These are phyloP conservation scores for Medauroidea extradentata DNA, from an alignment of 1,140 invertebrate genomes.

Conservation along the genomic window DNA sequence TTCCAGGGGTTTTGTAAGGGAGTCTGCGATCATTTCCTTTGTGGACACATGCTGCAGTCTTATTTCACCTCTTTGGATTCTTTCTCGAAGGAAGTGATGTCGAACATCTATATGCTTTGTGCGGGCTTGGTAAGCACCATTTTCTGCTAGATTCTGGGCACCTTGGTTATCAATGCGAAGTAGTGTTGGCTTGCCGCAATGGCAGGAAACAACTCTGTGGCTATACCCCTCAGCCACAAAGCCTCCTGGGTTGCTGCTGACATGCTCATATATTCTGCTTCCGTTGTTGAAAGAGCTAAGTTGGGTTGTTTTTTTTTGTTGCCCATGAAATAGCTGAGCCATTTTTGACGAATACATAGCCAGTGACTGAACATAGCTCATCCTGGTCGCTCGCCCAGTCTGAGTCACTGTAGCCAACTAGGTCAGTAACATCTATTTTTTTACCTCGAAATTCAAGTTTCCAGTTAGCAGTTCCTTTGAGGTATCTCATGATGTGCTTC, in stretches of 20 bases:
- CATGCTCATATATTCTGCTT: constrained; percentile 37
- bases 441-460: constrained; percentile 12
- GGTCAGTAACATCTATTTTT: constrained; percentile 1
- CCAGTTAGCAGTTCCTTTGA: constrained; percentile 39
- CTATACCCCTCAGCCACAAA: not conserved
- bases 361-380: constrained; percentile 11
- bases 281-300: constrained; percentile 38
- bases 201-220: no score
- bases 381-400: constrained; percentile 24
- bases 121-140: no score
- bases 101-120: no score
- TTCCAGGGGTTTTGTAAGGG: no score
- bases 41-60: no score
- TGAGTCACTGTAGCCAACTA: constrained; percentile 24
- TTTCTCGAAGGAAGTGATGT: no score
- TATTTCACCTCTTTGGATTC: no score
- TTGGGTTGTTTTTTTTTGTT: constrained; percentile 35
- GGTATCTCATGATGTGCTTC: constrained; percentile 39
- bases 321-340: constrained; percentile 34
- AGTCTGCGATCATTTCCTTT: no score
- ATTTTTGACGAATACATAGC: constrained; percentile 29
- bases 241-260: constrained; percentile 25
- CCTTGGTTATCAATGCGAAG: no score
- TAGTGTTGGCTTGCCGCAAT: no score
- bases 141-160: no score